Conservation (phyloP, 2,888 invertebrate species). For the Apamea crenata region DNA sequence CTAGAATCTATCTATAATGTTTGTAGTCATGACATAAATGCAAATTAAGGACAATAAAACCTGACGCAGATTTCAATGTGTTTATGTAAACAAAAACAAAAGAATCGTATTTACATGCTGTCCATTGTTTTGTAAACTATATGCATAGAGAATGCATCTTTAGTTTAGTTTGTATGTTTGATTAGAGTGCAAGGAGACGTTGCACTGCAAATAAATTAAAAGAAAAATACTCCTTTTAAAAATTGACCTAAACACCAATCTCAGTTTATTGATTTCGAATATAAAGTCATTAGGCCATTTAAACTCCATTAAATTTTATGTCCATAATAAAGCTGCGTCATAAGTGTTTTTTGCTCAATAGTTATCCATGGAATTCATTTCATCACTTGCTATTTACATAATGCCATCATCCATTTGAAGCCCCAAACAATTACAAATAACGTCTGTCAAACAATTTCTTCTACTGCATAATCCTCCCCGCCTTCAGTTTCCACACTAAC, state of each 20-base stretch:
- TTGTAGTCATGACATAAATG: constrained; percentile 15
- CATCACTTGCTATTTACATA: background rate
- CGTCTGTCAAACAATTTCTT: background rate
- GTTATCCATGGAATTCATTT: background rate
- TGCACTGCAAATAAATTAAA: background rate
- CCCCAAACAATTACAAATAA: background rate
- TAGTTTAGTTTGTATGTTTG: background rate
- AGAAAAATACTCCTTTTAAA: background rate
- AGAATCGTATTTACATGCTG: background rate
- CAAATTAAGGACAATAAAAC: constrained; percentile 26
- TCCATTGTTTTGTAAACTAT: constrained; percentile 35
- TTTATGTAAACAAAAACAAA: constrained; percentile 52
- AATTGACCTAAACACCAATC: background rate
- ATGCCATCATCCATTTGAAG: background rate
- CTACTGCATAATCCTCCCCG: background rate
- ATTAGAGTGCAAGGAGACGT: background rate
- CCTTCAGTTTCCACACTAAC: background rate
- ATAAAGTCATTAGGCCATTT: background rate
- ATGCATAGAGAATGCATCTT: constrained; percentile 1
- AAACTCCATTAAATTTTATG: constrained; percentile 6
- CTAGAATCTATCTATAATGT: background rate
- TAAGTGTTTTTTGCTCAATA: background rate
- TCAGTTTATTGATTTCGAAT: background rate
- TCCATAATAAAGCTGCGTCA: background rate
- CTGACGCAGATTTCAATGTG: constrained; percentile 15